Conservation (phyloP, 2,797 vertebrate species). For the Anomalospiza imberbis region DNA sequence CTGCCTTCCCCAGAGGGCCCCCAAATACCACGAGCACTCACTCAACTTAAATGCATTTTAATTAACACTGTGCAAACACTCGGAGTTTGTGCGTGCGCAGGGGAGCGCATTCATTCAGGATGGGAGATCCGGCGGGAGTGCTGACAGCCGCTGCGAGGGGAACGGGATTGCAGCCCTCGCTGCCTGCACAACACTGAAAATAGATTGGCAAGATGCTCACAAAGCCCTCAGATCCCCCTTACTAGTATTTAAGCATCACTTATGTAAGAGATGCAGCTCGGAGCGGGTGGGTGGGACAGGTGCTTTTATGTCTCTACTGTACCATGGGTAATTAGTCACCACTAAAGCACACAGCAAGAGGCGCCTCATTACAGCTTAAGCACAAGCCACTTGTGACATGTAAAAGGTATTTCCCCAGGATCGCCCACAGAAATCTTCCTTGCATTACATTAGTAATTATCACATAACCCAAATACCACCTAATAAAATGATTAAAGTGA, state of each 20-base stretch:
- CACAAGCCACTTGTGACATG: background rate
- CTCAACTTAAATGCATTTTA: slow-evolving; percentile 63
- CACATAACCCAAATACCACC: background rate
- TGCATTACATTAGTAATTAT: background rate
- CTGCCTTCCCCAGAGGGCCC: background rate
- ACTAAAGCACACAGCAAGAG: background rate
- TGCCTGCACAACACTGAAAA: background rate
- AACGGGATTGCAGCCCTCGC: rapidly evolving
- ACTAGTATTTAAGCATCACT: background rate
- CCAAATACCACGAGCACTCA: slow-evolving; percentile 39
- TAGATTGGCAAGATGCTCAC: background rate
- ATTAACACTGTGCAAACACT: slow-evolving; percentile 67
- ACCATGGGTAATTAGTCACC: slow-evolving; percentile 15
- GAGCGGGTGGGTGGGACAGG: background rate
- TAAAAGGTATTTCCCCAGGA: slow-evolving; percentile 22
- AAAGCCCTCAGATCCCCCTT: background rate
- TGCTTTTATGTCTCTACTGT: background rate
- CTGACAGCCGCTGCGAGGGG: background rate
- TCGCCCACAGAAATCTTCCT: background rate
- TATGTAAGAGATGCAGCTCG: background rate
- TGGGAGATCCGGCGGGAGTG: background rate
- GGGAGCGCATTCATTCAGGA: background rate
- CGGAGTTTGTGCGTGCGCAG: background rate
- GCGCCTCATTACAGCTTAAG: background rate
- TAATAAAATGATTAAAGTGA: background rate